Evolutionary conservation across 2,113 vertebrate genomes (phyloP), one percentile per base, ranked within the genome.

Genomic region (Indicator indicator): DNA sequence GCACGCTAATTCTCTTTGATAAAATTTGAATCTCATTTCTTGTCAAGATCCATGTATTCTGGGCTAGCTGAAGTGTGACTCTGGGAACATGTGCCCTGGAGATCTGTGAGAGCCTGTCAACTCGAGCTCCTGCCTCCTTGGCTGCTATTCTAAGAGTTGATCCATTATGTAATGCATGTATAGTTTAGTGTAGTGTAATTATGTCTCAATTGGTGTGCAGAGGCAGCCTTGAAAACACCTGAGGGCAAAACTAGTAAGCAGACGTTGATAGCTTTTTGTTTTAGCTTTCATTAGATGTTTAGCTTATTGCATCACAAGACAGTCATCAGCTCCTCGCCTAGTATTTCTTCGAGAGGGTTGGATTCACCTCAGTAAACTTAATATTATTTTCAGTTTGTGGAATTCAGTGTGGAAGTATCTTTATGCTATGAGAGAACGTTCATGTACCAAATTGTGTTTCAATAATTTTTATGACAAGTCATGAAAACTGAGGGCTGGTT

Each of bases 11-110:
- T 32, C 27, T 89, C 7, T 36, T 4, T 16, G 56, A 12, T 3
- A 12, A 8, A 40, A 46, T 2, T 3, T 20, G 18, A 5, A 12
- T 52, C 62, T 68, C 5, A 1, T 19, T 65, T 83, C 16, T 9
- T 46, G 24, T 32, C 15, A 44, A 30, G 52, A 11, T 33, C 4
- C 9, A 0, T 3, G 1, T 54, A 2, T n/a, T 52, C 9, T 33
- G 70, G 60, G 23, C 67, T 46, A n/a, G 38, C 42, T 44, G 6
- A 63, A 72, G 36, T 72, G 50, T 72, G 70, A 55, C 33, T 54
- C 18, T 3, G 59, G 64, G 27, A 13, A 5, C 3, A 0, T 12
- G 73, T 64, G 73, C 64, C 42, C 21, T 16, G 52, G 38, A 36
- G 33, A 24, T 20, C 5, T 16, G 55, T 2, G 12, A 62, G 38